A percentile compares a stretch with the other conserved stretches of the same genome.
phyloP scores from a whole-genome alignment of 2,888 invertebrate genomes.

The Gymnoscelis rufifasciata region DNA sequence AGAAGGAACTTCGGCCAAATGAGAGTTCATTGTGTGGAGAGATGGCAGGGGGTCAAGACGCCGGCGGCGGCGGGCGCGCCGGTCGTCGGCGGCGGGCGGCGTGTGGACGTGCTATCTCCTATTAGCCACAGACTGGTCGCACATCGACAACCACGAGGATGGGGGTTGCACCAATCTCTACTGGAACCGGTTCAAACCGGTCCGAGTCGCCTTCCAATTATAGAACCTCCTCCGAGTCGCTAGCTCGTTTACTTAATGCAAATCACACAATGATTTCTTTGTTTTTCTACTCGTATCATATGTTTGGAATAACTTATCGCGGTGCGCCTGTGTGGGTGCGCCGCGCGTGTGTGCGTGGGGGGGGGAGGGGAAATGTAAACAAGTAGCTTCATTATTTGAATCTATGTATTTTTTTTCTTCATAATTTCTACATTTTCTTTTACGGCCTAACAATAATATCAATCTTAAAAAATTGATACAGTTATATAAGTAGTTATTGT shows the following conservation, averaged over 20 bases:
- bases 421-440: slow-evolving; percentile 75
- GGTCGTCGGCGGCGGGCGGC: too few species aligned
- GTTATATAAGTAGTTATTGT: slow-evolving; percentile 56
- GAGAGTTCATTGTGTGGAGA: slow-evolving; percentile 20
- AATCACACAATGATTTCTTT: slow-evolving; percentile 43
- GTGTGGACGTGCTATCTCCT: too few species aligned
- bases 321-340: slow-evolving; percentile 5
- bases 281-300: slow-evolving; percentile 40
- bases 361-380: slow-evolving; percentile 44
- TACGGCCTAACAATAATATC: slow-evolving; percentile 76
- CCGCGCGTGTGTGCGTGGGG: not conserved
- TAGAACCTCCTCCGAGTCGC: slow-evolving; percentile 41
- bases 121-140: too few species aligned
- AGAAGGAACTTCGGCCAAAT: slow-evolving; percentile 19
- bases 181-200: slow-evolving; percentile 35
- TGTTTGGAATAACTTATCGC: slow-evolving; percentile 36
- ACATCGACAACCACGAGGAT: too few species aligned
- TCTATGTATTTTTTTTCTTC: slow-evolving; percentile 74
- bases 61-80: too few species aligned
- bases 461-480: slow-evolving; percentile 77
- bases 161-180: slow-evolving; percentile 51
- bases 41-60: slow-evolving; percentile 18
- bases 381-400: slow-evolving; percentile 62
- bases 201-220: slow-evolving; percentile 41
- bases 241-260: slow-evolving; percentile 50